Base-by-base conservation (phyloP, 92 coral and sea anemone genomes). In the Palythoa grandiflora region DNA sequence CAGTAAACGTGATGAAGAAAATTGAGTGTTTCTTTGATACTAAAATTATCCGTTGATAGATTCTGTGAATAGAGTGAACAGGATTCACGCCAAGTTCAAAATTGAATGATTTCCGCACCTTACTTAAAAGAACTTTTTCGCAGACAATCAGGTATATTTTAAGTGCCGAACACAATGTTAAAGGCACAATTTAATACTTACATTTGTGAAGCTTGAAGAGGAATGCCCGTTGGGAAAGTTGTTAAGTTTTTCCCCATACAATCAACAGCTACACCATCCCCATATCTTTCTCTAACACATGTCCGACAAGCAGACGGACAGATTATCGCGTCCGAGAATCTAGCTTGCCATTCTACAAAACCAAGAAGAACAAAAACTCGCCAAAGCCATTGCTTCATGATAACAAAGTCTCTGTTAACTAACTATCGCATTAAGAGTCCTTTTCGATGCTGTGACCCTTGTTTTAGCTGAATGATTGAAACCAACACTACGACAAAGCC, bases 171-270 rank as follows among this genome's bases (percentile, higher is more conserved):
- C 9, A 55, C 36, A 35, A 7, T 6, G 28, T 0, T 54, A 21
- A 40, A 54, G 11, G 3, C 15, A 54, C 2, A 19, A 55, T 78
- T n/a, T 48, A 5, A 6, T 78, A 78, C 83, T 78, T 36, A 78
- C 83, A 78, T 70, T 6, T 78, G 36, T 38, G 68, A 35, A 13
- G 83, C 70, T 16, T 57, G 14, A 0, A 2, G 6, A 36, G 70
- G 83, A 3, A 78, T 37, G 50, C 83, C 83, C 6, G 70, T 19
- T 5, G 83, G 83, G 10, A 78, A 2, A 3, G 83, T 21, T 52
- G 71, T 78, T 19, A 78, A 78, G 8, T 57, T 78, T 44, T 78
- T 78, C 28, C 71, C 71, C 21, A 68, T 9, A 44, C 83, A 78
- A 19, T 78, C 6, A 44, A 44, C 50, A 44, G 50, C 68, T 17